phyloP scores from a whole-genome alignment of 1,140 invertebrate species.

The Ceratina australensis region DNA sequence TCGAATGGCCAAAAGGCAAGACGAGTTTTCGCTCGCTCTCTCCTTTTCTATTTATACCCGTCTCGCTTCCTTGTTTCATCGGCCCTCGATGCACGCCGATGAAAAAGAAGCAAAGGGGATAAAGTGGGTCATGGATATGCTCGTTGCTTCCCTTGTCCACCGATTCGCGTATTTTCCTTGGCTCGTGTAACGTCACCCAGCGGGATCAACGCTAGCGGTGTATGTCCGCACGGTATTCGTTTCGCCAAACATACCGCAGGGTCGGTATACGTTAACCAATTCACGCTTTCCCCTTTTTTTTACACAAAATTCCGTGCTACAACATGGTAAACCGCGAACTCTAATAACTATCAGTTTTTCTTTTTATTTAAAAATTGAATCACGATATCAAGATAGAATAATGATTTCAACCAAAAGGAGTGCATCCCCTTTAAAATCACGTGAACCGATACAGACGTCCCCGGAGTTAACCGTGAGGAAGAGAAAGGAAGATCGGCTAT shows the following conservation, averaged over 20 bases:
- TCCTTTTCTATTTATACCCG: background rate
- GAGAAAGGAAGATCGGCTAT: constrained; percentile 9
- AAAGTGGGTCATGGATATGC: constrained; percentile 37
- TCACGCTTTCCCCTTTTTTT: background rate
- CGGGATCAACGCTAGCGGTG: background rate
- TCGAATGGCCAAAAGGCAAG: constrained; percentile 47
- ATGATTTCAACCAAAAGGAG: background rate
- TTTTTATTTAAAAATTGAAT: no score
- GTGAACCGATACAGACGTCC: constrained; percentile 18
- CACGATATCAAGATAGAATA: no score
- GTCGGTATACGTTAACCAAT: background rate
- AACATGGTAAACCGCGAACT: no score
- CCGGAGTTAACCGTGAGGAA: background rate
- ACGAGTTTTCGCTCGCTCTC: background rate
- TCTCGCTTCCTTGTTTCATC: constrained; percentile 9
- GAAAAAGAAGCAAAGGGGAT: background rate
- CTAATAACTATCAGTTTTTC: no score
- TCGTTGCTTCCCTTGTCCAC: constrained; percentile 24
- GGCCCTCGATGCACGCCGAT: constrained; percentile 17
- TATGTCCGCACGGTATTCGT: background rate
- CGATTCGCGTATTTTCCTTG: constrained; percentile 21
- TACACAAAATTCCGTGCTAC: no score
- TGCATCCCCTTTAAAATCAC: background rate
- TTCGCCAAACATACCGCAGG: background rate
- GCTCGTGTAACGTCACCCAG: background rate